Evolutionary conservation across 2,113 vertebrate genomes (phyloP).

Genomic region (Colinus virginianus): DNA sequence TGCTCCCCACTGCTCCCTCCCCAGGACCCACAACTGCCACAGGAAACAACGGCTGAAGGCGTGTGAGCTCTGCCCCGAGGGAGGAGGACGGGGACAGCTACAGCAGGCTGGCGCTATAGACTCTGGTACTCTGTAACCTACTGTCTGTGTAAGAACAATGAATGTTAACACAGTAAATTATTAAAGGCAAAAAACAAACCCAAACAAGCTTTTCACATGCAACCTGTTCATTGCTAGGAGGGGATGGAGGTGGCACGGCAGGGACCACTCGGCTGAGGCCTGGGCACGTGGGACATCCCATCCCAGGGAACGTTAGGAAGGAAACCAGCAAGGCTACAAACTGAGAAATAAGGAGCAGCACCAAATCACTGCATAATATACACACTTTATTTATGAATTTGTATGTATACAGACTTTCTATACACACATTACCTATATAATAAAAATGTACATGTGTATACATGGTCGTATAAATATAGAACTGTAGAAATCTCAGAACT

Average conservation of each 20-base stretch:
- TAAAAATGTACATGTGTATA: constrained; percentile 87
- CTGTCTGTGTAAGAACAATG: constrained; percentile 74
- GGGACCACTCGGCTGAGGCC: neutral
- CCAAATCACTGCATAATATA: constrained; percentile 81
- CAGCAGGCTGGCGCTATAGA: constrained; percentile 33
- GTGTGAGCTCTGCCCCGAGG: neutral
- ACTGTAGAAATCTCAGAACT: constrained; percentile 79
- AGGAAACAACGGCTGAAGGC: neutral
- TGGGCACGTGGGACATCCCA: accelerated
- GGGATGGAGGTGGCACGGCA: neutral
- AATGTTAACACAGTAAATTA: constrained; percentile 76
- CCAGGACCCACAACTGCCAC: neutral
- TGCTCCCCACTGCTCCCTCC: neutral
- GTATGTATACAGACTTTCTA: constrained; percentile 83
- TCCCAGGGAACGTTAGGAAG: accelerated
- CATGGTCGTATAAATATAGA: constrained; percentile 84
- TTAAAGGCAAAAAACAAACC: constrained; percentile 35
- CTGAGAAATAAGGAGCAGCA: constrained; percentile 6
- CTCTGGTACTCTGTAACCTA: constrained; percentile 71
- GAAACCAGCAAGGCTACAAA: accelerated
- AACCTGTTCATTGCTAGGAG: neutral
- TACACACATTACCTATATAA: constrained; percentile 83
- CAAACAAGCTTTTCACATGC: neutral
- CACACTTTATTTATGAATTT: constrained; percentile 82
- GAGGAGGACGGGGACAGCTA: neutral